Conservation (phyloP, 2,113 vertebrate species). For the Mustela lutreola region DNA sequence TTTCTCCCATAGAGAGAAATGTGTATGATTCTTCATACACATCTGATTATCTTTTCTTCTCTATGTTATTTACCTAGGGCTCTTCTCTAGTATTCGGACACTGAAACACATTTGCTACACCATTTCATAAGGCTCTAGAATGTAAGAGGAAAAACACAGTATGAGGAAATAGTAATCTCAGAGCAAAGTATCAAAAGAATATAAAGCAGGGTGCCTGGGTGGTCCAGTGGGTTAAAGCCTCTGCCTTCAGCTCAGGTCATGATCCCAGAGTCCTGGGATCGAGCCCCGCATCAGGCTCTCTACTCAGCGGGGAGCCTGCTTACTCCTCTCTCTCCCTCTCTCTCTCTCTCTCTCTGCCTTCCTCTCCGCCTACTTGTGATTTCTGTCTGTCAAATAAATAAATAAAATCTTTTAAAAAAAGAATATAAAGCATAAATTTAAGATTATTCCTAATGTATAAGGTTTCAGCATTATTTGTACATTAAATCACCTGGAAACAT, state of each 20-base stretch:
- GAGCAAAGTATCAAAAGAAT: not conserved
- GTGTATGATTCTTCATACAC: not conserved
- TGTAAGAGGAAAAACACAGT: not conserved
- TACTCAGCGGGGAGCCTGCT: too few species aligned
- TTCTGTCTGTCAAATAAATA: too few species aligned
- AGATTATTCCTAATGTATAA: not conserved
- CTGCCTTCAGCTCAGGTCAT: too few species aligned
- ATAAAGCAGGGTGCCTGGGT: not conserved
- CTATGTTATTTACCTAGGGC: not conserved
- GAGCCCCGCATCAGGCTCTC: too few species aligned
- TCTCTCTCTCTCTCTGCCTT: too few species aligned
- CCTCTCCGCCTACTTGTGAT: too few species aligned
- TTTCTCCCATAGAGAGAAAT: not conserved
- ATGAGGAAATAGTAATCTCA: not conserved
- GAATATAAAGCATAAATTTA: not conserved
- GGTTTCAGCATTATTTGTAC: not conserved
- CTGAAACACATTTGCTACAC: not conserved
- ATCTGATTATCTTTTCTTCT: not conserved
- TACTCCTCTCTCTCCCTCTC: too few species aligned
- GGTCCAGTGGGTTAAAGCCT: too few species aligned
- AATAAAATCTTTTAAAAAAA: not conserved
- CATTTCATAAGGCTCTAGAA: not conserved
- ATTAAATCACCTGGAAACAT: not conserved
- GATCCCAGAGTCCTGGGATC: too few species aligned
- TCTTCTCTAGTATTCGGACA: constrained; percentile 5